Percentiles rank a stretch among this genome's conserved stretches.
Evolutionary conservation across 2,113 vertebrate species (phyloP).

Genomic region (Pimephales promelas): DNA sequence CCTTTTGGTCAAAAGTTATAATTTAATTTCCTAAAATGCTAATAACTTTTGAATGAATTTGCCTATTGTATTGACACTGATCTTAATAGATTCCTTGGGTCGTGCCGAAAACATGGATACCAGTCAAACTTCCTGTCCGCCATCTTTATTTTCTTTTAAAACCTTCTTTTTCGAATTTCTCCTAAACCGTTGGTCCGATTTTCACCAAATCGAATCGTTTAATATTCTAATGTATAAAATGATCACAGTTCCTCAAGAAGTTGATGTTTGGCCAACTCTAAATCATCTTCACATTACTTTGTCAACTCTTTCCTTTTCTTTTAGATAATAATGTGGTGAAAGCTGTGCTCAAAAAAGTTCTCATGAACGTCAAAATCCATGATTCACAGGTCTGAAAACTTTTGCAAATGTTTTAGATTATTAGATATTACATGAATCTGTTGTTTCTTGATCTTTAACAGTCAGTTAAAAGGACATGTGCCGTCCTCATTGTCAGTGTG

Average conservation of each 20-base stretch:
- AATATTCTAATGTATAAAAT: neutral
- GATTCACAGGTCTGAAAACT: slow-evolving; percentile 50
- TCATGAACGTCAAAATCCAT: slow-evolving; percentile 40
- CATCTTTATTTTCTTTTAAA: too few species aligned
- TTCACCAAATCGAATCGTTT: too few species aligned
- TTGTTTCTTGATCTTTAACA: neutral
- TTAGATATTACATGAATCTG: slow-evolving; percentile 10
- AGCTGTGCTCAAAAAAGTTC: slow-evolving; percentile 43
- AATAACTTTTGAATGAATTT: too few species aligned
- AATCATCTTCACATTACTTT: neutral
- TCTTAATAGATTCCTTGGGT: too few species aligned
- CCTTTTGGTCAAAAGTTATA: too few species aligned
- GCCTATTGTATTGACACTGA: too few species aligned
- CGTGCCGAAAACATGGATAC: too few species aligned
- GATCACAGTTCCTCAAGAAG: neutral
- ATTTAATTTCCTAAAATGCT: too few species aligned
- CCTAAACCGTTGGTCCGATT: too few species aligned
- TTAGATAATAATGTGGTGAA: slow-evolving; percentile 54
- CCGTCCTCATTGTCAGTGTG: neutral
- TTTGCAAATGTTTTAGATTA: slow-evolving; percentile 45
- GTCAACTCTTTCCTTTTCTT: neutral
- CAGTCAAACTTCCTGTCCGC: too few species aligned
- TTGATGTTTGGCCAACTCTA: neutral
- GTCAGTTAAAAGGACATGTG: neutral
- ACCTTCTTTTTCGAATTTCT: too few species aligned